Evolutionary conservation across 1,140 invertebrate genomes (phyloP).

Genomic region (Agrilus planipennis): DNA sequence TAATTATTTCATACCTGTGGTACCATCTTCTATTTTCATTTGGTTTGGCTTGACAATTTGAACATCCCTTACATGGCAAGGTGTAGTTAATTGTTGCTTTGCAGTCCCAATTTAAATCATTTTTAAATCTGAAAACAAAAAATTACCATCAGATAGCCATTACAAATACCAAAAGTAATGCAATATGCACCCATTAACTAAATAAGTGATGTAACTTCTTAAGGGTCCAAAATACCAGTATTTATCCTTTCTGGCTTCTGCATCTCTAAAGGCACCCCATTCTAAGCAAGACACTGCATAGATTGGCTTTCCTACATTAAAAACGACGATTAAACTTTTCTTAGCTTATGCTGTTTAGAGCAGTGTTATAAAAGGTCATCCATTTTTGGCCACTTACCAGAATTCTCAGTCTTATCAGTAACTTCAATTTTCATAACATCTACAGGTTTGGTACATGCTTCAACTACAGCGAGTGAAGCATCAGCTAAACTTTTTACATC

Average conservation of each 20-base stretch:
- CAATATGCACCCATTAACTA: constrained; percentile 46
- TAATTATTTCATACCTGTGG: too few relatives aligned
- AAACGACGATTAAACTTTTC: too few relatives aligned
- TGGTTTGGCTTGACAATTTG: constrained; percentile 46
- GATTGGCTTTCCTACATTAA: constrained; percentile 51
- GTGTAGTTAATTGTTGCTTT: constrained; percentile 59
- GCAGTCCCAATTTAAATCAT: constrained; percentile 51
- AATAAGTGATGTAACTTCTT: constrained; percentile 56
- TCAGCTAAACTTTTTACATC: constrained; percentile 57
- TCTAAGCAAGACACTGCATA: constrained; percentile 68
- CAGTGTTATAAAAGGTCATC: too few relatives aligned
- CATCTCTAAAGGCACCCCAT: constrained; percentile 76
- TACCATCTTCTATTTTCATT: constrained; percentile 22
- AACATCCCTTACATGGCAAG: constrained; percentile 72
- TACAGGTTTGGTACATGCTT: constrained; percentile 53
- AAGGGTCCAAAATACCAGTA: constrained; percentile 81
- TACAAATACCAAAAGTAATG: background rate
- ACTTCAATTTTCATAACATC: constrained; percentile 75
- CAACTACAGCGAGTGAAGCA: constrained; percentile 71
- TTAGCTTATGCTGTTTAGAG: too few relatives aligned
- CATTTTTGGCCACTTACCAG: too few relatives aligned
- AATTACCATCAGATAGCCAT: background rate
- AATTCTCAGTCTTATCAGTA: constrained; percentile 35
- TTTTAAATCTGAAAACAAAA: constrained; percentile 44
- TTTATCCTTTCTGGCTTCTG: constrained; percentile 55